phyloP scores from a whole-genome alignment of 2,888 invertebrate species.

The Chesias legatella region DNA sequence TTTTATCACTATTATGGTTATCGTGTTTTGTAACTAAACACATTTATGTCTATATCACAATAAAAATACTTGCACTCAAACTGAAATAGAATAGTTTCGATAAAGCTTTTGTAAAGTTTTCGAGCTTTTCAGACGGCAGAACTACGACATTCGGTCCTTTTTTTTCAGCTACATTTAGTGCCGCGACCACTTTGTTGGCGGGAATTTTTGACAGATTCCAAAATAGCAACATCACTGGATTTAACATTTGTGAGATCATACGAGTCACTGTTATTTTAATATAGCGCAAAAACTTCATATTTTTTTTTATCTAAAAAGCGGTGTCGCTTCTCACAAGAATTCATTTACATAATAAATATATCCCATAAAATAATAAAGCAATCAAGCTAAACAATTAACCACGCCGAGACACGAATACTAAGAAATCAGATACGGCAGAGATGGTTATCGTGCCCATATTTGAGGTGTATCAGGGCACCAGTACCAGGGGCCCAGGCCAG shows the following conservation, averaged over 20 bases:
- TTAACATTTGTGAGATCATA: conserved; percentile 3
- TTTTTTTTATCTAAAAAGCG: neutral
- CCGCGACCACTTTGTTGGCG: conserved; percentile 12
- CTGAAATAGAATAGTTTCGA: conserved; percentile 4
- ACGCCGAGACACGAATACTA: conserved; percentile 18
- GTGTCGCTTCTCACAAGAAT: neutral
- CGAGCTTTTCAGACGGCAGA: conserved; percentile 1
- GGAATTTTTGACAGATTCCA: conserved; percentile 9
- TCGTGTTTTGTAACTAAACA: conserved; percentile 18
- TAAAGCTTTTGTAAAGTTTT: conserved; percentile 1
- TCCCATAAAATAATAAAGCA: conserved; percentile 25
- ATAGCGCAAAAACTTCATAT: too few relatives aligned
- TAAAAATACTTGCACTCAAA: conserved; percentile 5
- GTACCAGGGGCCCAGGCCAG: conserved; percentile 21
- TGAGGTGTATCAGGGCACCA: conserved; percentile 39
- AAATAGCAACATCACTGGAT: conserved; percentile 10
- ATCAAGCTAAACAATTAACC: conserved; percentile 27
- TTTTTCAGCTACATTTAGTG: conserved; percentile 7
- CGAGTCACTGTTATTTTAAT: neutral
- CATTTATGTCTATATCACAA: conserved; percentile 17
- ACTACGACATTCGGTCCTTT: conserved; percentile 6
- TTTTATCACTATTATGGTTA: conserved; percentile 16
- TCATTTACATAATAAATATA: neutral
- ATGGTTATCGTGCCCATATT: conserved; percentile 41
- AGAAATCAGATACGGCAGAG: conserved; percentile 27